These are phyloP conservation scores for Tetragnatha montana DNA, from an alignment of 2,888 invertebrate species.

Conservation along the genomic window DNA sequence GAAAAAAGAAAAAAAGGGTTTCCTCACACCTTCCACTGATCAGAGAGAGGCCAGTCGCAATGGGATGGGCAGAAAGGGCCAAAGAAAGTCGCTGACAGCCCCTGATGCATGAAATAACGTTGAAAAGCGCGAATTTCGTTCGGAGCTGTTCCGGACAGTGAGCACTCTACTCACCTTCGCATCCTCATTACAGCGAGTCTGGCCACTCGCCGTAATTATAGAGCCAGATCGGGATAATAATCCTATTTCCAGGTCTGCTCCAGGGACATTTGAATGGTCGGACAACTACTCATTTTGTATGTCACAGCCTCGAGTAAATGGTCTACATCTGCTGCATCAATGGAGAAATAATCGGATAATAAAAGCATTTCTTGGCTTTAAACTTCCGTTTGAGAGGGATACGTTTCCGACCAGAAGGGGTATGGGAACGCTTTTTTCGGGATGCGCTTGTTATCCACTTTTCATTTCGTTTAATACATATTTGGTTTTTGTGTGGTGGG, in stretches of 20 bases:
- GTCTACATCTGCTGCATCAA: slow-evolving; percentile 34
- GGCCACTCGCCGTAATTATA: slow-evolving; percentile 66
- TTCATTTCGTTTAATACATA: not conserved
- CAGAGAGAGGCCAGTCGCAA: not conserved
- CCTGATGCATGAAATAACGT: slow-evolving; percentile 65
- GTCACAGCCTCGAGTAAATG: slow-evolving; percentile 15
- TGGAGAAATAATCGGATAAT: slow-evolving; percentile 51
- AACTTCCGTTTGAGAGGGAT: slow-evolving; percentile 49
- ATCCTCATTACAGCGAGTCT: slow-evolving; percentile 56
- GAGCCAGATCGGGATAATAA: slow-evolving; percentile 61
- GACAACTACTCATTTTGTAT: slow-evolving; percentile 57
- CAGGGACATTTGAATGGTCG: slow-evolving; percentile 21
- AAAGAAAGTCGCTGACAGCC: slow-evolving; percentile 45
- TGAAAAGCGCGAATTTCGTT: slow-evolving; percentile 49
- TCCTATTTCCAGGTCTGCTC: slow-evolving; percentile 63
- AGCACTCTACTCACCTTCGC: slow-evolving; percentile 33
- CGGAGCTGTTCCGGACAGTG: slow-evolving; percentile 46
- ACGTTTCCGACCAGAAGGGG: not conserved
- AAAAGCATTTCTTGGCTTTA: slow-evolving; percentile 28
- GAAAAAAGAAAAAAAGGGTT: too few species aligned
- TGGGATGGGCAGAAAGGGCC: not conserved
- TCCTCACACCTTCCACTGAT: too few species aligned
- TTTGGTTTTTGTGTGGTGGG: not conserved
- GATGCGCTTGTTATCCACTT: not conserved
- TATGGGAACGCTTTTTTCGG: not conserved